phyloP scores from a whole-genome alignment of 2,113 vertebrate genomes.

The Megaceryle torquata region DNA sequence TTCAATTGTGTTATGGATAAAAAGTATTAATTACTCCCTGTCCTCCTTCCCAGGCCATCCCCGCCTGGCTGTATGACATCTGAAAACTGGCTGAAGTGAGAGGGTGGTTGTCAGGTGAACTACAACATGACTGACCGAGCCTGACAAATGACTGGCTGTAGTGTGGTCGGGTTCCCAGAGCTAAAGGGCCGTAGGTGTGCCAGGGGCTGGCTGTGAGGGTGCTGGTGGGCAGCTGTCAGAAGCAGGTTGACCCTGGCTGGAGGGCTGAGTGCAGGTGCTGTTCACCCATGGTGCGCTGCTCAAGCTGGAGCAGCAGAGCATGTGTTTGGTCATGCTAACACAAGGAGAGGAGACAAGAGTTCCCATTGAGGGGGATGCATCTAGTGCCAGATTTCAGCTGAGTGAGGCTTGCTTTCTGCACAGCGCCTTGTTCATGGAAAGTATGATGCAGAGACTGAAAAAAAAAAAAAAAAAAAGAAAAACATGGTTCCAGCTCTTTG shows the following conservation, averaged over 20 bases:
- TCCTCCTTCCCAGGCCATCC: background rate
- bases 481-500: background rate
- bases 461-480: background rate
- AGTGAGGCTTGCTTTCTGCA: background rate
- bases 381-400: background rate
- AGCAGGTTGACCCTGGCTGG: background rate
- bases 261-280: background rate
- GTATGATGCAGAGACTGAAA: background rate
- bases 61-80: background rate
- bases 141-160: background rate
- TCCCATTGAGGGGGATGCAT: background rate
- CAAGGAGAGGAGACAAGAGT: background rate
- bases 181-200: background rate
- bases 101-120: background rate
- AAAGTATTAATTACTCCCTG: background rate
- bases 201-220: background rate
- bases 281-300: accelerated
- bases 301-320: background rate
- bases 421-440: background rate
- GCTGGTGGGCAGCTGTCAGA: background rate
- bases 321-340: background rate
- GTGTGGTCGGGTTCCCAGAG: background rate
- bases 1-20: background rate
- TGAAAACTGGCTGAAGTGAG: background rate
- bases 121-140: background rate